Base-by-base conservation (phyloP, 2,113 vertebrate species). In the Porphyrio hochstetteri region DNA sequence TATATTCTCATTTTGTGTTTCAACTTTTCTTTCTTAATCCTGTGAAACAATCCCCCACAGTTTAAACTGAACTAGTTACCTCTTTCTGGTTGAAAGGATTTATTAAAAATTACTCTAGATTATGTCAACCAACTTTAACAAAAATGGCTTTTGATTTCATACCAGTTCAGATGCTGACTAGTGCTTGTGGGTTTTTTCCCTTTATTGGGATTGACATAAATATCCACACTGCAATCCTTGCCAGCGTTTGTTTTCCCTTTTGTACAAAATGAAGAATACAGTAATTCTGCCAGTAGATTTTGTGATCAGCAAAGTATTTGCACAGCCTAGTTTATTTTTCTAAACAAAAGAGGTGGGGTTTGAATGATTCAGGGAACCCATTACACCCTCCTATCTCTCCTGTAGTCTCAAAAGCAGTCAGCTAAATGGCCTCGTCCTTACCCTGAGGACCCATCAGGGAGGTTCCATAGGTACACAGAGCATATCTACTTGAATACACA, bases 291-390 rank as follows among this genome's bases (percentile, higher is more conserved):
- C 98, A 97, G 90, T 79, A 93, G 94, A 97, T 98, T 95, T 91
- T 97, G 96, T 96, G 96, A 98, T 97, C 93, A 48, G 84, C 82
- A 81, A 97, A 97, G 84, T 96, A 97, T 97, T 93, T 97, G 92
- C 84, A 93, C 91, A 95, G 74, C 55, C 74, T 85, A 55, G 68
- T 96, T 97, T 96, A 69, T 92, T 97, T 98, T 97, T 96, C 95
- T 97, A 97, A 98, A 97, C 84, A 96, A 93, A 94, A 94, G 81
- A 93, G 96, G 95, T 93, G 95, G 95, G 93, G 75, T 87, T 93
- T 86, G 79, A 93, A 92, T 94, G 82, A 96, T 89, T 97, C 97
- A 95, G 85, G 92, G 67, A 93, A 88, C 20, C 42, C 78, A 81
- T 96, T 94, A 48, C 61, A 40, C 55, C 10, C 57, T 81, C 91